phyloP scores from a whole-genome alignment of 2,888 invertebrate species.

The Sphinx pinastri region DNA sequence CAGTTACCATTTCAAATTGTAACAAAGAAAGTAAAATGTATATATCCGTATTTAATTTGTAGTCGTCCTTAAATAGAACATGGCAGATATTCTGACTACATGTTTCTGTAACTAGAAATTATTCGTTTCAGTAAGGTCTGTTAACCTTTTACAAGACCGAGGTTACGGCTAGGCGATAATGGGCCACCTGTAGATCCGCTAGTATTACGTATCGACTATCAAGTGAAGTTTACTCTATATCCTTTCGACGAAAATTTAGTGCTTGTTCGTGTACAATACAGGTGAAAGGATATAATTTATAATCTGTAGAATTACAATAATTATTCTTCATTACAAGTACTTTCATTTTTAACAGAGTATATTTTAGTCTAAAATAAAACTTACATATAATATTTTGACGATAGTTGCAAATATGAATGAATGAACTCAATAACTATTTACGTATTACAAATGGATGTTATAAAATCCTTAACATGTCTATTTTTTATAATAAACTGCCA shows the following conservation, averaged over 20 bases:
- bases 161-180: not conserved
- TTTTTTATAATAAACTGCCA: not conserved
- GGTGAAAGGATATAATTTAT: no score
- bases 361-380: not conserved
- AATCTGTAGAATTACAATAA: no score
- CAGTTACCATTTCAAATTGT: not conserved
- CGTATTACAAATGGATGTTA: not conserved
- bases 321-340: no score
- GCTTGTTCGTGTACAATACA: not conserved
- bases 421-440: no score
- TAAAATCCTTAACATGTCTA: no score
- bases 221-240: not conserved
- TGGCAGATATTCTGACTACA: not conserved
- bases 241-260: not conserved
- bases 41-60: not conserved
- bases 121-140: not conserved
- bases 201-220: not conserved
- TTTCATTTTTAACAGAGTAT: no score
- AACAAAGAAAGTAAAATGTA: not conserved
- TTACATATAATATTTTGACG: not conserved
- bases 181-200: constrained; percentile 9
- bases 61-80: not conserved
- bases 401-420: no score
- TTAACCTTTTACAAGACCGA: not conserved
- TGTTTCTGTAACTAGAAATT: not conserved